Evolutionary conservation across 1,140 invertebrate species (phyloP), one percentile per base, ranked within the genome.

Genomic region (Temnothorax curvispinosus): DNA sequence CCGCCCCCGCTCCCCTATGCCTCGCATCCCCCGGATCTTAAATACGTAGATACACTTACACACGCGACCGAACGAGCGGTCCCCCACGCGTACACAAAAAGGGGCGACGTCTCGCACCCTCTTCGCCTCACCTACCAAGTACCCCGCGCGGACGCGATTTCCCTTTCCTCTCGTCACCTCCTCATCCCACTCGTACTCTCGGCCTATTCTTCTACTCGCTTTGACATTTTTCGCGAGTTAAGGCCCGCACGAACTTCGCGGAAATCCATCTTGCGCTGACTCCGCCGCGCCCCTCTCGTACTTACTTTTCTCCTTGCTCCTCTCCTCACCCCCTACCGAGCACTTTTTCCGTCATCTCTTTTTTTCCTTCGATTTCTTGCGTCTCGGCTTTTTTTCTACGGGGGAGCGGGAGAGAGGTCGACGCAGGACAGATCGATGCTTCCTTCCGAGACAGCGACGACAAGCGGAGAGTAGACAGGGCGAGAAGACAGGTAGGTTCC

Each of bases 151-250:
- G 9, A 62, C 38, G 38, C 67, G 6, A 56, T 52, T 38, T 32
- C 62, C 52, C 50, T 52, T 32, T 35, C 38, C 54, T 87, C 64
- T 21, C 64, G 64, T n/a, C n/a, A 0, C 64, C 38, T 27, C 21
- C 41, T 47, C 21, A 47, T 69, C 38, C 13, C 65, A 15, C 27
- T 69, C 41, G 21, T 86, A 54, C 88, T 56, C 72, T 76, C 80
- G 44, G 71, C 85, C 88, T 92, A 88, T 92, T 92, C 88, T 91
- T 88, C 85, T 89, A 90, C 91, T 90, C 89, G 87, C 90, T 93
- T 93, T 93, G 91, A 93, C 91, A 93, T 93, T 93, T 93, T 93
- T 89, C 89, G 86, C 89, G 85, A 92, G 91, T 93, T 92, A 92
- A 90, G 91, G 89, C 91, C 88, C 87, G 88, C 89, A 89, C 85